Base-by-base conservation (phyloP, 1,140 invertebrate species). In the Tribolium castaneum region DNA sequence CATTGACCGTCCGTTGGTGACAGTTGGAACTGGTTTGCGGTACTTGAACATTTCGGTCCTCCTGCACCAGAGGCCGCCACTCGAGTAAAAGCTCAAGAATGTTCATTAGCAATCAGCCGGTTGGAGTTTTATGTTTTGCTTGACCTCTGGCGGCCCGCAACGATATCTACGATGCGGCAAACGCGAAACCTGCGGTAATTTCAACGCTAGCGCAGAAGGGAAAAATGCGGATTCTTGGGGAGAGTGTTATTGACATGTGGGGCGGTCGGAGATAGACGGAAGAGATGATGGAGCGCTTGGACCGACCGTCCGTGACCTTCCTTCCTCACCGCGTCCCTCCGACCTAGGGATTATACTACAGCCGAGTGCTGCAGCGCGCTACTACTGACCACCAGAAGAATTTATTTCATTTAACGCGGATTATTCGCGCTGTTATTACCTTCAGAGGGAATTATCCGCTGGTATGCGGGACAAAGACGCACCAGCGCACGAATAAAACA, bases 261-360 rank as follows among this genome's bases (percentile, higher is more conserved):
- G 14, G 54, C 34, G 70, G 16, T 13, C 66, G 50, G 70, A 73
- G 71, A 73, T 73, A 73, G 71, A 54, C 71, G 71, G 78, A 80
- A 77, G 78, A 80, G 74, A 80, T 80, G 79, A 80, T 80, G 71
- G 75, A 80, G 70, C 74, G 70, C 72, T 51, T 9, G 9, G 71
- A 66, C 73, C 79, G 79, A 80, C 76, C 79, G 79, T 80, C 79
- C 79, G 70, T 80, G 79, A 80, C 79, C 79, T 80, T 80, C 79
- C 79, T 78, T 74, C 72, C 49, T 34, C 76, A 35, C 70, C 66
- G 73, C 56, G 56, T 19, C 59, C 34, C 56, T 19, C 25, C 70
- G 19, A 30, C 39, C 3, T 12, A n/a, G 6, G 3, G n/a, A 13
- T 66, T 35, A 66, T 30, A 30, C 56, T 13, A 51, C 3, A 50